Percentiles rank a stretch among this genome's conserved stretches.
Evolutionary conservation across 2,888 invertebrate species (phyloP).

Genomic region (Crossocerus cetratus): DNA sequence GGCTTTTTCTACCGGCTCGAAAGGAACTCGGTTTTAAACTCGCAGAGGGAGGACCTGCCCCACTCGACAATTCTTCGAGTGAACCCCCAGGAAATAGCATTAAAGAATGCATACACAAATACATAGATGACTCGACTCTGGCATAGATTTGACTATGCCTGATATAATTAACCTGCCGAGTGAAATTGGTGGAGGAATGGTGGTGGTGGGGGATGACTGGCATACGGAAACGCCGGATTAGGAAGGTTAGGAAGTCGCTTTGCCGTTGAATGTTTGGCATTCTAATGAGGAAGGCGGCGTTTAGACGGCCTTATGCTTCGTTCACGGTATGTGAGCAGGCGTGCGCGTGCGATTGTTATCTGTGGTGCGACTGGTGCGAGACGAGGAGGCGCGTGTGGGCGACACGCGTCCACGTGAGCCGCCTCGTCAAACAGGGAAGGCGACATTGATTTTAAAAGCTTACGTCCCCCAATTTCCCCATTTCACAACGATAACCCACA

Average conservation of each 20-base stretch:
- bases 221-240: conserved; percentile 68
- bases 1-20: neutral
- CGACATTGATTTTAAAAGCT: conserved; percentile 3
- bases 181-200: too few relatives aligned
- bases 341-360: conserved; percentile 40
- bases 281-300: conserved; percentile 75
- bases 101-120: too few relatives aligned
- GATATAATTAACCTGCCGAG: too few relatives aligned
- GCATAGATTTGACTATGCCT: too few relatives aligned
- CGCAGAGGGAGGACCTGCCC: too few relatives aligned
- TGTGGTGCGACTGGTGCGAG: too few relatives aligned
- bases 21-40: too few relatives aligned
- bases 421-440: conserved; percentile 15
- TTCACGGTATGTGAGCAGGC: conserved; percentile 36
- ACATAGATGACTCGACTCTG: too few relatives aligned
- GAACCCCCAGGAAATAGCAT: too few relatives aligned
- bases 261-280: conserved; percentile 69
- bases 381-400: conserved; percentile 36
- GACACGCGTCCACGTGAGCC: conserved; percentile 40
- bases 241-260: conserved; percentile 69
- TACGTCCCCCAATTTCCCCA: conserved; percentile 30
- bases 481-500: conserved; percentile 15
- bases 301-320: conserved; percentile 63
- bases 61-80: too few relatives aligned
- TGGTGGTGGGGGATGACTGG: too few relatives aligned